Percentiles rank a stretch among this genome's conserved stretches.
phyloP scores from a whole-genome alignment of 2,113 vertebrate genomes.

The Coptodon rendalli region DNA sequence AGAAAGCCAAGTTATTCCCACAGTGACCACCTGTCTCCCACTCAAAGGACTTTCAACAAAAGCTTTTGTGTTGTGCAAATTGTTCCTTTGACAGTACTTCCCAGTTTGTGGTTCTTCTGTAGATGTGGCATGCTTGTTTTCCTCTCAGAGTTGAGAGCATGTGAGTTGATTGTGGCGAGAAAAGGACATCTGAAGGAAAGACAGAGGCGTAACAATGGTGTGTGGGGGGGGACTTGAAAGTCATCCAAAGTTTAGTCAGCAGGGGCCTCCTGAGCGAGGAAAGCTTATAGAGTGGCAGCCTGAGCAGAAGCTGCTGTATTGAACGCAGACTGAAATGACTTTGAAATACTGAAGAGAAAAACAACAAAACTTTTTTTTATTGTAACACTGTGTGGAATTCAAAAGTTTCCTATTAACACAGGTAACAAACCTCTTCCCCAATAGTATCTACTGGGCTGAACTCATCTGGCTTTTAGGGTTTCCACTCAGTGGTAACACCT shows the following conservation, averaged over 20 bases:
- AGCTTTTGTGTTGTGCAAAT: slow-evolving; percentile 62
- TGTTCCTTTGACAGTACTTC: slow-evolving; percentile 44
- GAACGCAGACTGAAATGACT: neutral
- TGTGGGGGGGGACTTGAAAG: slow-evolving; percentile 30
- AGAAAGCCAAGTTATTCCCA: slow-evolving; percentile 34
- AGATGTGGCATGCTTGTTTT: neutral
- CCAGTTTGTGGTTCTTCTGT: slow-evolving; percentile 23
- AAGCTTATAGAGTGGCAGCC: neutral
- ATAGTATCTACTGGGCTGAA: neutral
- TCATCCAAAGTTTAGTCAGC: slow-evolving; percentile 48
- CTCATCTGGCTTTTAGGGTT: neutral
- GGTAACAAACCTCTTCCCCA: neutral
- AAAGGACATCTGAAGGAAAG: slow-evolving; percentile 19
- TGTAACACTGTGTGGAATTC: neutral
- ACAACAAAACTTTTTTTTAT: neutral
- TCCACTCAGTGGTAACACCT: neutral
- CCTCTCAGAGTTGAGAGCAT: neutral
- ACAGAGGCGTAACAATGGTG: slow-evolving; percentile 27
- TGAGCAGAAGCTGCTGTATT: neutral
- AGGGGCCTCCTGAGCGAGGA: neutral
- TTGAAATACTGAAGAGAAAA: neutral
- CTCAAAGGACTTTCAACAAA: slow-evolving; percentile 49
- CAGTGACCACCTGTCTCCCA: slow-evolving; percentile 33
- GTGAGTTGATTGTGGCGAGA: slow-evolving; percentile 7
- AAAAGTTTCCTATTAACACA: neutral